Evolutionary conservation across 2,797 vertebrate species (phyloP).

Genomic region (Macrochelys suwanniensis): DNA sequence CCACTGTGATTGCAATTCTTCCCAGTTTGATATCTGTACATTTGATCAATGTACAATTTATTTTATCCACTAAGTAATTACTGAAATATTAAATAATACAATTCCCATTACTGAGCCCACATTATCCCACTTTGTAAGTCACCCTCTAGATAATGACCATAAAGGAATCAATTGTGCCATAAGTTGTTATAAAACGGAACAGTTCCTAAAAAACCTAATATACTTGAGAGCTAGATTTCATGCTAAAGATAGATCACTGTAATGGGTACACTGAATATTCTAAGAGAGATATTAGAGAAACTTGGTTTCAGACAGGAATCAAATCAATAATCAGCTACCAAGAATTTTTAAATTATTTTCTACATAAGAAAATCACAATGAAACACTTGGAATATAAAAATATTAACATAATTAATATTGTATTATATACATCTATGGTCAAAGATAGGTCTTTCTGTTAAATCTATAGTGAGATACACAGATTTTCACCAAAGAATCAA

Average conservation of each 20-base stretch:
- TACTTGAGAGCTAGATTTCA: not conserved
- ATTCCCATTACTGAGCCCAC: not conserved
- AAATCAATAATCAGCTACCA: not conserved
- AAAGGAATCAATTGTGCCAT: slow-evolving; percentile 3
- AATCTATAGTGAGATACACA: not conserved
- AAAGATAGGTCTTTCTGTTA: not conserved
- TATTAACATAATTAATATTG: fast-evolving
- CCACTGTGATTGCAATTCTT: not conserved
- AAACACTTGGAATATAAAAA: not conserved
- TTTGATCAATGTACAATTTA: slow-evolving; percentile 3
- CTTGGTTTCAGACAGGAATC: not conserved
- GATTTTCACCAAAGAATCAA: not conserved
- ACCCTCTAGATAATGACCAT: not conserved
- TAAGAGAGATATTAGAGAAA: not conserved
- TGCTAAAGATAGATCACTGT: slow-evolving; percentile 19
- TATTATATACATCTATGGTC: not conserved
- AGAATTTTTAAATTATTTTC: not conserved
- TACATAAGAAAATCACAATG: not conserved
- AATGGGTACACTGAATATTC: not conserved
- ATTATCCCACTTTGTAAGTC: not conserved
- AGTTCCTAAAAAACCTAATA: slow-evolving; percentile 27
- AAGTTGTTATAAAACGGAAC: slow-evolving; percentile 26
- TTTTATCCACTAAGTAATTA: slow-evolving; percentile 10
- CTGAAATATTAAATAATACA: not conserved
- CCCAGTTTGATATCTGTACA: not conserved